Evolutionary conservation across 2,797 vertebrate genomes (phyloP).

Genomic region (Falco novaeseelandiae): DNA sequence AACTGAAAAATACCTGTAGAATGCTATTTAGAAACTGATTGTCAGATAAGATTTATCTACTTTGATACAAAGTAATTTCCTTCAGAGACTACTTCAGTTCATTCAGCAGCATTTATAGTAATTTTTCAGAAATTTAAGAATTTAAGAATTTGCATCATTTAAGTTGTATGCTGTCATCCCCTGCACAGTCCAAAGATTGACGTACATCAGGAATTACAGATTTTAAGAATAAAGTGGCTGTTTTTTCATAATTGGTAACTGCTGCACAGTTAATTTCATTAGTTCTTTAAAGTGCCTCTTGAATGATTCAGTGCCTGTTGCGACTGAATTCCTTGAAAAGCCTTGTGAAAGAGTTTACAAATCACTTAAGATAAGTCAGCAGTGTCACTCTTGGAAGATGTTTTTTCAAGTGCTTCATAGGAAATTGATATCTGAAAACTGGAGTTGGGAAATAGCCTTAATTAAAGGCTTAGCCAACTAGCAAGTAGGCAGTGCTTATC

Average conservation of each 20-base stretch:
- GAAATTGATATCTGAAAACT: conserved; percentile 33
- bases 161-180: not conserved
- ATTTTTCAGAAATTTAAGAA: not conserved
- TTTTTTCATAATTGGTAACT: not conserved
- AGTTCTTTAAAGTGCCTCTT: not conserved
- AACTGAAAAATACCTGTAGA: not conserved
- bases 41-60: not conserved
- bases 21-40: not conserved
- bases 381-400: not conserved
- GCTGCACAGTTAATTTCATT: not conserved
- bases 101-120: not conserved
- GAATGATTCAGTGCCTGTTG: conserved; percentile 41
- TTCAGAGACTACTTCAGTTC: not conserved
- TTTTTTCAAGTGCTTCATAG: conserved; percentile 17
- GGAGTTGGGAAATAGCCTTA: conserved; percentile 38
- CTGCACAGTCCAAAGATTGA: not conserved
- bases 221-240: not conserved
- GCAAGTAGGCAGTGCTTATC: conserved; percentile 11
- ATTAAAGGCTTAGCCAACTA: not conserved
- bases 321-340: conserved; percentile 30
- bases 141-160: not conserved
- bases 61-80: not conserved
- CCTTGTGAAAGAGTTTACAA: conserved; percentile 59
- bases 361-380: conserved; percentile 45
- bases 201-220: not conserved